A percentile compares a stretch with the other conserved stretches of the same genome.
Conservation (phyloP, 2,797 vertebrate species). For the Masticophis lateralis region DNA sequence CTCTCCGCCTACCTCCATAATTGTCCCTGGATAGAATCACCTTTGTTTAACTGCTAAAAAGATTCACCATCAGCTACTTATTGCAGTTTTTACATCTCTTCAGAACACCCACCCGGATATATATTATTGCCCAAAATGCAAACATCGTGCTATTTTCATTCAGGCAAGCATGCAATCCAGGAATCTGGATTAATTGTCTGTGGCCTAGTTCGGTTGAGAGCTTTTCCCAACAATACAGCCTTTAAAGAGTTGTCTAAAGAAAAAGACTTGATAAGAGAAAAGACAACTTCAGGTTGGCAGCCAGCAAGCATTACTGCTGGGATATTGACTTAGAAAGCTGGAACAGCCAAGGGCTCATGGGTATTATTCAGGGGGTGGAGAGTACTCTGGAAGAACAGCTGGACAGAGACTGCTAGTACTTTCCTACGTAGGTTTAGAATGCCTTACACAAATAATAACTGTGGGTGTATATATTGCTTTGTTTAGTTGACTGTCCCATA, state of each 20-base stretch:
- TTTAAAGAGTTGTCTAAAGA: neutral
- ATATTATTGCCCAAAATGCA: neutral
- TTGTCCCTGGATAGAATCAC: neutral
- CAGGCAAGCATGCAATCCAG: neutral
- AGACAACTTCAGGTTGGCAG: neutral
- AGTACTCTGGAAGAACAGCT: neutral
- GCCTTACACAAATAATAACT: neutral
- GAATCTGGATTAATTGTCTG: neutral
- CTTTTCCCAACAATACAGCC: neutral
- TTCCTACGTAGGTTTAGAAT: neutral
- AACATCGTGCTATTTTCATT: neutral
- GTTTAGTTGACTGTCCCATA: neutral
- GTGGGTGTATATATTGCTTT: neutral
- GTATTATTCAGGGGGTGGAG: neutral
- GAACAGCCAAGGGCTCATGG: neutral
- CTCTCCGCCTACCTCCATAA: neutral
- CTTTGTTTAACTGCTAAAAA: neutral
- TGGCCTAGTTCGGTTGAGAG: neutral
- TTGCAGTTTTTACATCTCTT: neutral
- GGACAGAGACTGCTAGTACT: neutral
- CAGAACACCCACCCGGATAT: neutral
- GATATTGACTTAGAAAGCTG: neutral
- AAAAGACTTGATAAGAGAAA: neutral
- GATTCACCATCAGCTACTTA: neutral
- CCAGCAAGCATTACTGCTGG: neutral